A percentile compares a stretch with the other conserved stretches of the same genome.
These are phyloP conservation scores for Tricholaema leucomelas DNA, from an alignment of 2,113 vertebrate species.

Conservation along the genomic window DNA sequence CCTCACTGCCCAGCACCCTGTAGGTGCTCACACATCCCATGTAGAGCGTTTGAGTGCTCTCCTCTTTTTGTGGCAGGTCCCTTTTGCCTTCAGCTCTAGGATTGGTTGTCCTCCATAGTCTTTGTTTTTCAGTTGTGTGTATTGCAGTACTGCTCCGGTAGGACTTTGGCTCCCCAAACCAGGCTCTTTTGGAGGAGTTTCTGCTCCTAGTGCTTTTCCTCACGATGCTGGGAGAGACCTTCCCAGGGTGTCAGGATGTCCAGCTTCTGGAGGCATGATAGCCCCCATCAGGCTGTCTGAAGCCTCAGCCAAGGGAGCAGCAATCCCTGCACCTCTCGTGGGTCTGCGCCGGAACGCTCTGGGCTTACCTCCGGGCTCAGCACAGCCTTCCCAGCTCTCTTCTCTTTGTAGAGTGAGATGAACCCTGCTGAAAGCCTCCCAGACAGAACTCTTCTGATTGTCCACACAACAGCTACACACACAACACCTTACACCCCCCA, in stretches of 20 bases:
- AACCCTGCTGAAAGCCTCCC: not conserved
- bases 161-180: slow-evolving; percentile 38
- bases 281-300: not conserved
- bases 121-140: not conserved
- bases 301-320: not conserved
- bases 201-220: not conserved
- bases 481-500: not conserved
- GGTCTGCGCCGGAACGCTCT: not conserved
- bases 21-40: not conserved
- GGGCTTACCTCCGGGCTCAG: not conserved
- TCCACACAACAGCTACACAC: not conserved
- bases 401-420: slow-evolving; percentile 32
- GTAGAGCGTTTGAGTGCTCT: not conserved
- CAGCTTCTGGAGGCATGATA: not conserved
- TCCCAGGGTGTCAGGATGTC: slow-evolving; percentile 23
- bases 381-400: slow-evolving; percentile 9
- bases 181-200: not conserved
- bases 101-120: slow-evolving; percentile 1
- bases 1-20: not conserved
- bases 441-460: not conserved
- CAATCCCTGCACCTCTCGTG: not conserved
- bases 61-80: slow-evolving; percentile 31
- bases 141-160: not conserved
- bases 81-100: not conserved
- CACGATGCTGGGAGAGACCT: not conserved